Base-by-base conservation (phyloP, 1,140 invertebrate genomes). In the Euura lappo region DNA sequence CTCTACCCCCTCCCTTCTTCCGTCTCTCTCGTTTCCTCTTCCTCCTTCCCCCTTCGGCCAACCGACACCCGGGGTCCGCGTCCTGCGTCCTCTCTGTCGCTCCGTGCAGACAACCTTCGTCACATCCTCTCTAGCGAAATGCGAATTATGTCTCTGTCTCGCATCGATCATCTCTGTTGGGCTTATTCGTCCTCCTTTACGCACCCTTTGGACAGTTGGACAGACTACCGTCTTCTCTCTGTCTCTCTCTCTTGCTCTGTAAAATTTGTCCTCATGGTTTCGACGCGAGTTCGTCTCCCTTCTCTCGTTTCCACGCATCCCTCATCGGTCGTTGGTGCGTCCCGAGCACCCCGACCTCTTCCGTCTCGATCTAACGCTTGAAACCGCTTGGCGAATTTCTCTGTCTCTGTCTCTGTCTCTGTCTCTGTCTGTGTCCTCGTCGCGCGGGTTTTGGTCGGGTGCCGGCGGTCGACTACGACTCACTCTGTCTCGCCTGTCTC, bases 81-180 rank as follows among this genome's bases (percentile, higher is more conserved):
- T 13, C 10, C 10, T 13, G 60, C 60, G 60, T 64, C 60, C 10
- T 11, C 60, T 10, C 10, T 11, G 60, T 64, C 60, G 60, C 60
- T 13, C 60, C 10, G 10, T 13, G 60, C 60, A 10, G 13, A 10
- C 60, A 13, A 10, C 73, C 45, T 71, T 69, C 65, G 45, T 74
- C 69, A 66, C 71, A 74, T 72, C 69, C 69, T 77, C 68, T 65
- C 69, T 71, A 46, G 70, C 69, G 70, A 76, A 80, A 82, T 83
- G 84, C 79, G 83, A 80, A 86, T 28, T 28, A 28, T 28, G 28
- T 28, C 28, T 28, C 28, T 28, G 28, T 28, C 28, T 28, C 85
- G 83, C 79, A 84, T 84, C 81, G 81, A 81, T 80, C 77, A 78
- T 85, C 84, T 81, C 79, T 81, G 79, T 84, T 79, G 78, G 78